Evolutionary conservation across 1,140 invertebrate genomes (phyloP).

Genomic region (Achroia grisella): DNA sequence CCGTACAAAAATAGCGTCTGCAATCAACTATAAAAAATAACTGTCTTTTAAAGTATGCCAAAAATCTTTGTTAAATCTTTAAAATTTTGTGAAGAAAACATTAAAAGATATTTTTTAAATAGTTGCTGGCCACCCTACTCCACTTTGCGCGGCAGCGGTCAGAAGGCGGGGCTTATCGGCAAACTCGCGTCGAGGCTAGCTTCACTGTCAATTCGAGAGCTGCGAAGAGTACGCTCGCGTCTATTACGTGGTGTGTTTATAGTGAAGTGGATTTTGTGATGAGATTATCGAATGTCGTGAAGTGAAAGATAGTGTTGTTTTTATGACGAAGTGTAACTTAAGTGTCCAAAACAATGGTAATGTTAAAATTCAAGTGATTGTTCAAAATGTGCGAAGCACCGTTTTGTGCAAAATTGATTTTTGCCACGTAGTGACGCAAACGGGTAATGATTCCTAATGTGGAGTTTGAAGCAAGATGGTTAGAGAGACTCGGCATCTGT

Average conservation of each 20-base stretch:
- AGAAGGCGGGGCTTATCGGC: slow-evolving; percentile 72
- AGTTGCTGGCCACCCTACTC: slow-evolving; percentile 47
- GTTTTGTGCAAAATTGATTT: slow-evolving; percentile 72
- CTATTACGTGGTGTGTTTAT: slow-evolving; percentile 72
- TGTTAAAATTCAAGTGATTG: slow-evolving; percentile 57
- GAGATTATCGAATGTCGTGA: slow-evolving; percentile 68
- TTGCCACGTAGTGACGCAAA: slow-evolving; percentile 73
- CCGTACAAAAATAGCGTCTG: no score
- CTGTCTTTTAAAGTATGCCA: no score
- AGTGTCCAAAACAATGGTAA: slow-evolving; percentile 56
- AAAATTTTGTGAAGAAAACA: no score
- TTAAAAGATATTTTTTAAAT: neutral
- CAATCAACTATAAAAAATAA: no score
- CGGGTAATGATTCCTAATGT: slow-evolving; percentile 74
- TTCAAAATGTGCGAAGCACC: slow-evolving; percentile 70
- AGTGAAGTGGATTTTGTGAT: slow-evolving; percentile 70
- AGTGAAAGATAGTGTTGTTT: slow-evolving; percentile 68
- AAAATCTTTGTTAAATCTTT: no score
- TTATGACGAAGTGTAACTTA: slow-evolving; percentile 52
- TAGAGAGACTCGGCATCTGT: slow-evolving; percentile 99
- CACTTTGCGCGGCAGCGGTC: slow-evolving; percentile 72
- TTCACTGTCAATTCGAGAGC: slow-evolving; percentile 73
- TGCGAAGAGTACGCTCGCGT: slow-evolving; percentile 70
- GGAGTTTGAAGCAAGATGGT: slow-evolving; percentile 90
- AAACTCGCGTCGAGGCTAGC: slow-evolving; percentile 71